phyloP scores from a whole-genome alignment of 2,113 vertebrate species.

The Pseudorasbora parva region DNA sequence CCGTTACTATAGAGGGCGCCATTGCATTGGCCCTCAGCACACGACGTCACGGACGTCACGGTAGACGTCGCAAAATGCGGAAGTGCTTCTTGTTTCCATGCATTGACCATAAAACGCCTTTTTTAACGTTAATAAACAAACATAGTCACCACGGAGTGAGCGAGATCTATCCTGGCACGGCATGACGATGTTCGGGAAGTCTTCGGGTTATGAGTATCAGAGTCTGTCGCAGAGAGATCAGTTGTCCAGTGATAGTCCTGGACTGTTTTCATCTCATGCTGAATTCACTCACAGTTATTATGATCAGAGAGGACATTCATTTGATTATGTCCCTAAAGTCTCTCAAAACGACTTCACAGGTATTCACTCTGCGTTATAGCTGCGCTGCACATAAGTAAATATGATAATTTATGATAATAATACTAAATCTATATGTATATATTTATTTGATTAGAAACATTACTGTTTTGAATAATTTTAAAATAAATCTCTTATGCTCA shows the following conservation, averaged over 20 bases:
- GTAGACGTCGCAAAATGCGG: conserved; percentile 58
- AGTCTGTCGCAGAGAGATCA: conserved; percentile 78
- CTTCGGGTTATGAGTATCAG: conserved; percentile 73
- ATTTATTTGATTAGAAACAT: background rate
- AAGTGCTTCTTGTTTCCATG: conserved; percentile 17
- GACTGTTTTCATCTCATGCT: conserved; percentile 72
- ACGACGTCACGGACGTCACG: background rate
- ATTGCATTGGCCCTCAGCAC: background rate
- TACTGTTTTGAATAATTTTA: no score
- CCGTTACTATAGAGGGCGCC: conserved; percentile 25
- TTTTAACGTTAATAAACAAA: background rate
- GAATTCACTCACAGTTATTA: conserved; percentile 60
- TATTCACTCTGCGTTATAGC: conserved; percentile 30
- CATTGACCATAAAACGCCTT: background rate
- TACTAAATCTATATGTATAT: background rate
- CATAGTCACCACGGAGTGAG: background rate
- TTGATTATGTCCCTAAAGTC: conserved; percentile 76
- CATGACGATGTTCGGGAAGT: conserved; percentile 72
- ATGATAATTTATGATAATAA: background rate
- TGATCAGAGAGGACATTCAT: conserved; percentile 69
- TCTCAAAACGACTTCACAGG: conserved; percentile 71
- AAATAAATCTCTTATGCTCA: no score
- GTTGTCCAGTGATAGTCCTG: conserved; percentile 66
- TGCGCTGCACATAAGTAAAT: background rate
- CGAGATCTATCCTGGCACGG: background rate